Evolutionary conservation across 1,140 invertebrate species (phyloP), one percentile per base, ranked within the genome.

Genomic region (Lepidurus couesii): DNA sequence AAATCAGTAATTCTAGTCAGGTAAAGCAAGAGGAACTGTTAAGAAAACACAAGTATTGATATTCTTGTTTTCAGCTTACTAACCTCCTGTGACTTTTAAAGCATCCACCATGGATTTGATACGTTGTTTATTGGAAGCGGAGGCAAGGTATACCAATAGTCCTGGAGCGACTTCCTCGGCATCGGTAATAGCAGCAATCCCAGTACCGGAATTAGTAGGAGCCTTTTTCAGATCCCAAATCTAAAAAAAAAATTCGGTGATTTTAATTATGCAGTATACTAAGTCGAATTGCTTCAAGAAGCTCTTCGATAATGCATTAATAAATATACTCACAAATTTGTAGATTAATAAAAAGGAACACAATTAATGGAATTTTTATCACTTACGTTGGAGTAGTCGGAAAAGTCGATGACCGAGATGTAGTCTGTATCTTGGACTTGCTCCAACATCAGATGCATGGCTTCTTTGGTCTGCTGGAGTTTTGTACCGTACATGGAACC

Each of bases 401-500:
- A 87, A 81, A 91, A 91, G 76, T 89, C 86, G 10, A 92, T 86
- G 43, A 92, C 89, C 81, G 89, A 90, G 84, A 92, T 91, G 76
- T 87, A 88, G 83, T 93, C 91, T 11, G 87, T 86, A 0, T 84
- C 80, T 73, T 88, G 86, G 1, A 92, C 85, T 75, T 91, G 88
- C 26, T 84, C 82, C 1, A 92, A 84, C 80, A 92, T 92, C 75
- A 86, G 86, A 42, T 84, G 83, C 90, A 92, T 91, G n/a, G 91
- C 90, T 24, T 89, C 86, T 80, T 88, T 88, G 4, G 92, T 84
- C 82, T 92, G 91, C 4, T 84, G 82, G 10, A 92, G 86, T 84
- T 90, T 91, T 53, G 84, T 84, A 13, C 89, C 91, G 42, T 83
- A 84, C 91, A 92, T 93, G 47, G 91, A 92, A n/a, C 89, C 89